These are phyloP conservation scores for Meiosimyza decipiens DNA, from an alignment of 2,888 invertebrate species.

Conservation along the genomic window DNA sequence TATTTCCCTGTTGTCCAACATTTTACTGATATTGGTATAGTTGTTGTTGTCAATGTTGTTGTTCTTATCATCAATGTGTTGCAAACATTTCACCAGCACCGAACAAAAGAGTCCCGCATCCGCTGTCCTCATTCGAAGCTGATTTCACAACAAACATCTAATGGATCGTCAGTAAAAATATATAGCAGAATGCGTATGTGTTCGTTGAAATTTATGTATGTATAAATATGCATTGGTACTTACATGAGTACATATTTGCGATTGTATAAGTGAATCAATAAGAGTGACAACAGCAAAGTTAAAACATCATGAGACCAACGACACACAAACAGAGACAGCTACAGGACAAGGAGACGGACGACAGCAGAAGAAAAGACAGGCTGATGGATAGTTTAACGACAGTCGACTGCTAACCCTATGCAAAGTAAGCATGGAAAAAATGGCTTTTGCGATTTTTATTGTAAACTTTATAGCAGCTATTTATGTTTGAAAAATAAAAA, in stretches of 20 bases:
- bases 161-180: not conserved
- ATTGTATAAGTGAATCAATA: slow-evolving; percentile 25
- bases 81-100: slow-evolving; percentile 16
- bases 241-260: not conserved
- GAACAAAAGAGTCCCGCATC: slow-evolving; percentile 1
- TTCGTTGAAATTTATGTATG: slow-evolving; percentile 12
- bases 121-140: not conserved
- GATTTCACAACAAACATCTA: not conserved
- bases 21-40: not conserved
- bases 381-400: not conserved
- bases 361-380: not conserved
- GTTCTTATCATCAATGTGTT: slow-evolving; percentile 8
- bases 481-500: too few species aligned
- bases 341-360: slow-evolving; percentile 3
- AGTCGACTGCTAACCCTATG: too few species aligned
- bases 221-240: slow-evolving; percentile 5
- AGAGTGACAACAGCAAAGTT: slow-evolving; percentile 22
- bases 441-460: too few species aligned
- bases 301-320: slow-evolving; percentile 19
- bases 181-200: not conserved
- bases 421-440: too few species aligned
- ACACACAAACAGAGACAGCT: not conserved
- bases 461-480: too few species aligned
- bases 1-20: not conserved
- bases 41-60: slow-evolving; percentile 6